phyloP scores from a whole-genome alignment of 2,113 vertebrate species.

The Riparia riparia region DNA sequence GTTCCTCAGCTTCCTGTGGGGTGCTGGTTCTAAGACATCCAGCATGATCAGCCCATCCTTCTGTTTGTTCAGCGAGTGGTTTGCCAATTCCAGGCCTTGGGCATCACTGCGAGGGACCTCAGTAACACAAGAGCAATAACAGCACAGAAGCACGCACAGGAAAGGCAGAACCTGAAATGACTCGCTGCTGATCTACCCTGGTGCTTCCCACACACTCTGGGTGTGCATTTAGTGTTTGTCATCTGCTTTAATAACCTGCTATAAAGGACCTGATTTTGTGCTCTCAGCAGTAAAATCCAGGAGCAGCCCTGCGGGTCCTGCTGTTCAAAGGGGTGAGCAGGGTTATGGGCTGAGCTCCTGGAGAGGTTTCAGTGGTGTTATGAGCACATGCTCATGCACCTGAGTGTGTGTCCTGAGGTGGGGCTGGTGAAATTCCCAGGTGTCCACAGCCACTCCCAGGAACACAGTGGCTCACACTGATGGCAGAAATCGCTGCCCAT shows the following conservation, averaged over 20 bases:
- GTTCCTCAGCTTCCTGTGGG: accelerated
- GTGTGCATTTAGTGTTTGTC: not conserved
- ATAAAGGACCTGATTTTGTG: accelerated
- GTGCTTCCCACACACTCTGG: not conserved
- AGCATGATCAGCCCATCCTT: accelerated
- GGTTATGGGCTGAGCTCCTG: not conserved
- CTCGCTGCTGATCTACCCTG: not conserved
- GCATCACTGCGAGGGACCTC: not conserved
- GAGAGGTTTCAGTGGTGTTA: accelerated
- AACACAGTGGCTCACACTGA: accelerated
- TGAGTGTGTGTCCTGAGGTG: not conserved
- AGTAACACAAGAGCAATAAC: accelerated
- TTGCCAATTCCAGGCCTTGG: not conserved
- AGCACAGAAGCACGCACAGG: accelerated
- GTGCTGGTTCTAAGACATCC: not conserved
- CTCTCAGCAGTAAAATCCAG: not conserved
- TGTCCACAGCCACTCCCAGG: not conserved
- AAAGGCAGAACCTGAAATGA: not conserved
- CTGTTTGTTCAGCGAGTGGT: not conserved
- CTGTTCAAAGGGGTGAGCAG: not conserved
- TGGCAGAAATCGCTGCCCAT: no score
- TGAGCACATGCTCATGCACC: not conserved
- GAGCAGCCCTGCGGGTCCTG: not conserved
- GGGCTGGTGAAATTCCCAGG: not conserved
- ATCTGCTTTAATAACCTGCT: not conserved